These are phyloP conservation scores for Halyomorpha halys DNA, from an alignment of 1,140 invertebrate genomes.

Conservation along the genomic window DNA sequence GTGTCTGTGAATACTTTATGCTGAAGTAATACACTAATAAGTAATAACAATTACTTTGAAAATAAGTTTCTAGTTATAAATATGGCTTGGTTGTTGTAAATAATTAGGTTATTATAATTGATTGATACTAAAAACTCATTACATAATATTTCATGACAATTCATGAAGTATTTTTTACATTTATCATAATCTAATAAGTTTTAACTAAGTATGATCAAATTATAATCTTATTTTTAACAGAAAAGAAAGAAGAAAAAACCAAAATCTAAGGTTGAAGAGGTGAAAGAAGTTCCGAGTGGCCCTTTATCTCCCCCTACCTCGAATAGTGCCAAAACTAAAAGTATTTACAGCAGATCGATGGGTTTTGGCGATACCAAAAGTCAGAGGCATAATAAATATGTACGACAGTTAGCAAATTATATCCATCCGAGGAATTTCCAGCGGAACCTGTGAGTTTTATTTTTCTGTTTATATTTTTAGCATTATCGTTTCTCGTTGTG, in stretches of 20 bases:
- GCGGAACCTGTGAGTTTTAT: background rate
- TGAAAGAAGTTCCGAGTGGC: too few species aligned
- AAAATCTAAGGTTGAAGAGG: too few species aligned
- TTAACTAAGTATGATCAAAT: background rate
- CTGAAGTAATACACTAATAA: too few species aligned
- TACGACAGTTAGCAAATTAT: background rate
- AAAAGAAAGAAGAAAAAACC: background rate
- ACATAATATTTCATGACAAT: too few species aligned
- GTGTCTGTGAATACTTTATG: too few species aligned
- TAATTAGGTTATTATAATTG: background rate
- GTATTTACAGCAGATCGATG: background rate
- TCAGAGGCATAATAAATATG: background rate
- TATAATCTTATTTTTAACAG: background rate
- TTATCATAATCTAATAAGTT: background rate
- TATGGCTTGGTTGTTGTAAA: background rate
- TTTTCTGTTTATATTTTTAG: too few species aligned
- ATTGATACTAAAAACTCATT: too few species aligned
- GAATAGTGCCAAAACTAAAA: background rate
- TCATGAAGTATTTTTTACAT: too few species aligned
- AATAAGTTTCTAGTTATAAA: background rate
- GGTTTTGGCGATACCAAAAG: background rate
- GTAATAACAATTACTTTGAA: too few species aligned
- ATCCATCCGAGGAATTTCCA: background rate
- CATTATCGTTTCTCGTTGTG: too few species aligned
- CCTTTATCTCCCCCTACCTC: background rate